Base-by-base conservation (phyloP, 1,140 invertebrate species). In the Myzus persicae region DNA sequence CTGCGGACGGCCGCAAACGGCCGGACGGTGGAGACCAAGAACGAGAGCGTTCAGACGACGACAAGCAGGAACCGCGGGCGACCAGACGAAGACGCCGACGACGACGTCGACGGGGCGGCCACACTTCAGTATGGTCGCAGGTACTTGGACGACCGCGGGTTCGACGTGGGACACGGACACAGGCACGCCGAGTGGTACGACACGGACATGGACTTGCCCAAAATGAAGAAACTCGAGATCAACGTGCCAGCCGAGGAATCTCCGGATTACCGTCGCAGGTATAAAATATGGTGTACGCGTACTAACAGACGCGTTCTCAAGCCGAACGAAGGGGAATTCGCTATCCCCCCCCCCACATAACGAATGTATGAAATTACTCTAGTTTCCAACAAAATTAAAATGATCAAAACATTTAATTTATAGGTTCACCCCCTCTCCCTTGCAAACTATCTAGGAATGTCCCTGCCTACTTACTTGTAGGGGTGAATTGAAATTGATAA, bases 221-320 rank as follows among this genome's bases (percentile, higher is more conserved):
- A 82, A 46, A 93, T 82, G 67, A 92, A 89, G 22, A 93, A 93
- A n/a, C 91, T 89, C n/a, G 88, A 87, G 67, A 90, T 90, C 36
- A 84, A 88, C 22, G 94, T 90, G 84, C 51, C 87, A 0, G n/a
- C 20, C 11, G 93, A 87, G 2, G 89, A 94, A 22, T 93, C 48
- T 31, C 59, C 36, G 1, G 89, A 93, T 36, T 81, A 93, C 40
- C 93, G 46, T 42, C 87, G 36, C n/a, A 76, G 93, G 87, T 93
- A 93, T 20, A 22, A 59, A 54, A n/a, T n/a, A n/a, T n/a, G n/a
- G n/a, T n/a, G n/a, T n/a, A n/a, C n/a, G n/a, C n/a, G n/a, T n/a
- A n/a, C n/a, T n/a, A n/a, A n/a, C n/a, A n/a, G n/a, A n/a, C n/a
- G n/a, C n/a, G n/a, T n/a, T n/a, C n/a, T n/a, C n/a, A n/a, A n/a